A percentile compares a stretch with the other conserved stretches of the same genome.
Evolutionary conservation across 2,888 invertebrate species (phyloP).

Genomic region (Leucophora obtusa): DNA sequence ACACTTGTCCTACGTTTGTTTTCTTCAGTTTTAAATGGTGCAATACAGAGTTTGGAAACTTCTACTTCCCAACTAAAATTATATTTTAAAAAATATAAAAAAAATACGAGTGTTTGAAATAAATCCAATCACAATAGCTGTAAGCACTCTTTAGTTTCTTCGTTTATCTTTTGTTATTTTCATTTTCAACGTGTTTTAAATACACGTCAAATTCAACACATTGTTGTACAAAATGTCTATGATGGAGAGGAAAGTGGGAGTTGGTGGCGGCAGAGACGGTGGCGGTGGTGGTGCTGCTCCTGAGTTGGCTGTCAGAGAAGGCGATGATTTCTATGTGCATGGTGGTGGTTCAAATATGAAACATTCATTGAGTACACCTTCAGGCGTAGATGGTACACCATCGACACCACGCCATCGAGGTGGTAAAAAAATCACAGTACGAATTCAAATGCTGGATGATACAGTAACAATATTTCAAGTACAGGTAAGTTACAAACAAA

Average conservation of each 20-base stretch:
- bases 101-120: background rate
- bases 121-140: constrained; percentile 17
- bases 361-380: constrained; percentile 90
- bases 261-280: constrained; percentile 64
- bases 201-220: constrained; percentile 56
- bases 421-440: constrained; percentile 92
- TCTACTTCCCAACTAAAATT: background rate
- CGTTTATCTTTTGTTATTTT: constrained; percentile 1
- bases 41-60: constrained; percentile 5
- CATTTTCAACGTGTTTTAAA: constrained; percentile 42
- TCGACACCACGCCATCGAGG: constrained; percentile 90
- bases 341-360: constrained; percentile 83
- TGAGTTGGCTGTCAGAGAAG: constrained; percentile 66
- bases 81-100: background rate
- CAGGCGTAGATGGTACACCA: constrained; percentile 85
- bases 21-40: constrained; percentile 29
- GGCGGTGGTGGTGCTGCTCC: constrained; percentile 67
- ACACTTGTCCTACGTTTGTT: background rate
- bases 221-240: constrained; percentile 76
- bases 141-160: constrained; percentile 17
- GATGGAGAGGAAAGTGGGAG: constrained; percentile 76
- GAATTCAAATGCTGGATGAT: constrained; percentile 94
- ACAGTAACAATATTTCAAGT: constrained; percentile 94
- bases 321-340: constrained; percentile 68
- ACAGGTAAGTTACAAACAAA: constrained; percentile 82